phyloP scores from a whole-genome alignment of 2,888 invertebrate genomes.

The Silvanus unidentatus region DNA sequence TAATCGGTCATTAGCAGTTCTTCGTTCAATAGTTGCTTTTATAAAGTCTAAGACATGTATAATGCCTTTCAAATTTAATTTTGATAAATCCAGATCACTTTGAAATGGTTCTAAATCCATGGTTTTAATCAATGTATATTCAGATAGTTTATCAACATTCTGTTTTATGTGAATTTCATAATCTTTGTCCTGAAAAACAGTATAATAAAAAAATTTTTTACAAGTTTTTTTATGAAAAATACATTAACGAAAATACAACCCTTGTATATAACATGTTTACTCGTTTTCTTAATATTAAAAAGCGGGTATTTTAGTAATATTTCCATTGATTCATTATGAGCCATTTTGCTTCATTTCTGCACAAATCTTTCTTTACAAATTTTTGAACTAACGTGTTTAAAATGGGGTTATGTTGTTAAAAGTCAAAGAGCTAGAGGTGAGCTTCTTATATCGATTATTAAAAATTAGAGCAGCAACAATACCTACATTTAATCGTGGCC shows the following conservation, averaged over 20 bases:
- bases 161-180: slow-evolving; percentile 22
- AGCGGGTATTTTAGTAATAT: slow-evolving; percentile 32
- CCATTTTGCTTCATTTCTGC: no score
- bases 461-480: no score
- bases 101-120: neutral
- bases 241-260: slow-evolving; percentile 23
- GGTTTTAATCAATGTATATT: neutral
- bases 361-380: no score
- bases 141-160: neutral
- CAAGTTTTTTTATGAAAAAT: no score
- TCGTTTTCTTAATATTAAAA: slow-evolving; percentile 16
- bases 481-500: no score
- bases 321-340: slow-evolving; percentile 8
- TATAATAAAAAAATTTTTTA: no score
- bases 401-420: no score
- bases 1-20: slow-evolving; percentile 9
- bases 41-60: slow-evolving; percentile 26
- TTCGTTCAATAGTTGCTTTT: slow-evolving; percentile 18
- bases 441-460: no score
- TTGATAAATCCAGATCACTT: neutral
- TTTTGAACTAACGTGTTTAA: no score
- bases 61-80: slow-evolving; percentile 11
- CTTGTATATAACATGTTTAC: slow-evolving; percentile 7
- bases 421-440: no score
- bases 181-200: slow-evolving; percentile 25